Base-by-base conservation (phyloP, 1,140 invertebrate species). In the Euglossa dilemma region DNA sequence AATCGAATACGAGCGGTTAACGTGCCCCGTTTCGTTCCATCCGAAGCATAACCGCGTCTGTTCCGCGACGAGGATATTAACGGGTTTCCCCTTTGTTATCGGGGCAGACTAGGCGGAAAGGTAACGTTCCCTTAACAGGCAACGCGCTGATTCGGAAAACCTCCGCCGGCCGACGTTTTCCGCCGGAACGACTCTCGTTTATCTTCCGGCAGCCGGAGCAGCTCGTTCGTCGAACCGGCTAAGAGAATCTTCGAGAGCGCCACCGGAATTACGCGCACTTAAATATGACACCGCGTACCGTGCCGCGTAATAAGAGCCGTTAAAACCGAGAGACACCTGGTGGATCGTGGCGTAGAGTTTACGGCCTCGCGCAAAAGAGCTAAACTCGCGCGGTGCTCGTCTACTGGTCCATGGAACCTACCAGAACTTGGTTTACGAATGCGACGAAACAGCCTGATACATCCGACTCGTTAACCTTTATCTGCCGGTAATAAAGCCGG, bases 401-500 rank as follows among this genome's bases (percentile, higher is more conserved):
- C 61, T 36, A 63, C 50, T 80, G 82, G 82, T 63, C 52, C 87
- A 78, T 47, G 76, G 84, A 85, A 90, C 87, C 87, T 89, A 85
- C 84, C n/a, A n/a, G n/a, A 67, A 80, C 66, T 4, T 1, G 87
- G 89, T 87, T 92, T 90, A 87, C 81, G 91, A 91, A 88, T 85
- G 88, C 90, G 91, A 90, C 87, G 90, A 87, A 90, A 91, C 85
- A 50, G 12, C 83, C 54, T 64, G 25, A 72, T 45, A 75, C 36
- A 36, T 73, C 64, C 73, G n/a, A 82, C 54, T 70, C 75, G 54
- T 78, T 87, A 57, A 77, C 67, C 85, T 92, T 89, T 92, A 92
- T 92, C 90, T 90, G 73, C 59, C 52, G 61, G 89, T 90, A 91
- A 93, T 92, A 93, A 92, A 89, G 87, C 86, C 76, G 56, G 45